Conservation (phyloP, 2,113 vertebrate genomes). For the Thunnus thynnus region DNA sequence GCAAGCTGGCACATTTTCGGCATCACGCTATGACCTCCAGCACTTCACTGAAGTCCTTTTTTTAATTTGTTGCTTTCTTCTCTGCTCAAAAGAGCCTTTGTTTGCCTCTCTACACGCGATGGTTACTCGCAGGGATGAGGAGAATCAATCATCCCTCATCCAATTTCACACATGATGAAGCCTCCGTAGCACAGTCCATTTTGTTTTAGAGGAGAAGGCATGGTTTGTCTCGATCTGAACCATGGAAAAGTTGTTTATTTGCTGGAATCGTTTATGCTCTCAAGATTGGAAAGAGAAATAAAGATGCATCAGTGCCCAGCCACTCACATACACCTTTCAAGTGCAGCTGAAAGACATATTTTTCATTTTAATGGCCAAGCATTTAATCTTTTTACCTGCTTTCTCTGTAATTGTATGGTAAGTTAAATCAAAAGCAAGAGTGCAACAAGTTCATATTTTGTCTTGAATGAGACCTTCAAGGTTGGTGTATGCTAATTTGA, state of each 20-base stretch:
- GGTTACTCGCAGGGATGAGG: constrained; percentile 18
- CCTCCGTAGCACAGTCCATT: not conserved
- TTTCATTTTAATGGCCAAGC: not conserved
- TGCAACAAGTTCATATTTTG: not conserved
- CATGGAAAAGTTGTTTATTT: constrained; percentile 27
- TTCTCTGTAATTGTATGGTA: not conserved
- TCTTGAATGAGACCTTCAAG: not conserved
- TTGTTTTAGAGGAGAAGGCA: constrained; percentile 29
- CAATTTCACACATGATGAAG: constrained; percentile 66
- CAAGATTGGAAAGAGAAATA: not conserved
- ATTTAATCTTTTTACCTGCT: not conserved
- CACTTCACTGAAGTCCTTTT: constrained; percentile 15
- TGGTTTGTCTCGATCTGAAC: not conserved
- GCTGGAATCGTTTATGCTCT: constrained; percentile 6
- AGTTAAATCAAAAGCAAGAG: not conserved
- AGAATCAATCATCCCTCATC: constrained; percentile 53
- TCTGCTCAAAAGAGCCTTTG: constrained; percentile 47
- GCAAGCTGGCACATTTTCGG: constrained; percentile 42
- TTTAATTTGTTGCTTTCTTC: constrained; percentile 12
- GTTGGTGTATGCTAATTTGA: not conserved
- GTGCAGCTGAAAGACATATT: not conserved
- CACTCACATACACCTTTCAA: not conserved
- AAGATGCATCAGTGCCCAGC: not conserved
- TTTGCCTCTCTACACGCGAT: constrained; percentile 1
- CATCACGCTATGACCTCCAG: constrained; percentile 28